Conservation (phyloP, 2,113 vertebrate genomes). For the Urocolius indicus region DNA sequence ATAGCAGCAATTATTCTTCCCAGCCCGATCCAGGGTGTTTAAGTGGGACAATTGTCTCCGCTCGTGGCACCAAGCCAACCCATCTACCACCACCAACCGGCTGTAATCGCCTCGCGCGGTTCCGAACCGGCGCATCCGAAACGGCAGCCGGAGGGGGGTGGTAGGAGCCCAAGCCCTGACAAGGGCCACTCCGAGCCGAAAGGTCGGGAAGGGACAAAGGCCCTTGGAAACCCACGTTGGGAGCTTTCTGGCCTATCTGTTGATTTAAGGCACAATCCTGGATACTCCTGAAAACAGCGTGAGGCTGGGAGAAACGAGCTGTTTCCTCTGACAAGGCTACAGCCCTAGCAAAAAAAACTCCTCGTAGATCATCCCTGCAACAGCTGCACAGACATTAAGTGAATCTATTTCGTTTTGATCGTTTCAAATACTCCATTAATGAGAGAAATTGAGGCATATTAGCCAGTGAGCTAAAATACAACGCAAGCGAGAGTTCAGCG, state of each 20-base stretch:
- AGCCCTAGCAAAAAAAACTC: slow-evolving; percentile 51
- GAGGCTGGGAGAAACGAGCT: slow-evolving; percentile 45
- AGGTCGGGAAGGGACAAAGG: background rate
- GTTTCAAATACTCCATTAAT: slow-evolving; percentile 76
- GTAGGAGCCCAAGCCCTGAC: rapidly evolving
- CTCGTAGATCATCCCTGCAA: slow-evolving; percentile 70
- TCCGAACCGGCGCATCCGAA: background rate
- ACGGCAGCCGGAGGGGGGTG: background rate
- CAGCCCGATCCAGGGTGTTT: slow-evolving; percentile 73
- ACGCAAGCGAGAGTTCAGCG: slow-evolving; percentile 24
- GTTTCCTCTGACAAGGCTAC: slow-evolving; percentile 10
- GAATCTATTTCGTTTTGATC: slow-evolving; percentile 78
- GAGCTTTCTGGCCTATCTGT: background rate
- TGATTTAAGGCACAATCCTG: background rate
- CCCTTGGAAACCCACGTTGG: background rate
- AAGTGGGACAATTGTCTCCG: slow-evolving; percentile 65
- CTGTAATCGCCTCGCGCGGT: background rate
- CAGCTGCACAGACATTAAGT: slow-evolving; percentile 67
- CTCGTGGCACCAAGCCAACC: slow-evolving; percentile 61
- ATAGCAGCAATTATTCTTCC: slow-evolving; percentile 78
- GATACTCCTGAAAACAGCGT: background rate
- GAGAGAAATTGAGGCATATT: slow-evolving; percentile 74
- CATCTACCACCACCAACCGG: slow-evolving; percentile 35
- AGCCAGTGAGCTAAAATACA: slow-evolving; percentile 65
- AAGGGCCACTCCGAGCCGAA: rapidly evolving